Evolutionary conservation across 2,888 invertebrate genomes (phyloP).

Genomic region (Amiota mariae): DNA sequence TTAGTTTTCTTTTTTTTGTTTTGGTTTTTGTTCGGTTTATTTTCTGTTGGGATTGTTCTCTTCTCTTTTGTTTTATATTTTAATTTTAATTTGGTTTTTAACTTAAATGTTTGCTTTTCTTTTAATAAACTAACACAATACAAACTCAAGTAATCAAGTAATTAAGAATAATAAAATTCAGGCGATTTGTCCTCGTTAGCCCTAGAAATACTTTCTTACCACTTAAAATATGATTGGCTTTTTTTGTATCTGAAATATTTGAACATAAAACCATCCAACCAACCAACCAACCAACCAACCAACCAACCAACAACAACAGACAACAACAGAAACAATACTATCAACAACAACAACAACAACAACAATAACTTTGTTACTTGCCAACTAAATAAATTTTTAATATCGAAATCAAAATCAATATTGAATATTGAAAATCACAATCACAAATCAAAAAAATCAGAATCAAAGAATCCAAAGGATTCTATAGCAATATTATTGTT

Average conservation of each 20-base stretch:
- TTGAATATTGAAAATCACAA: too few relatives aligned
- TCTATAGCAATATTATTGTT: too few relatives aligned
- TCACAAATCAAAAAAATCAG: background rate
- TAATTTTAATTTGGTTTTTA: background rate
- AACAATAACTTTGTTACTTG: conserved; percentile 21
- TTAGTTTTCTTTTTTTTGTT: conserved; percentile 9
- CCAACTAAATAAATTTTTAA: too few relatives aligned
- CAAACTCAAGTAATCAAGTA: conserved; percentile 14
- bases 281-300: too few relatives aligned
- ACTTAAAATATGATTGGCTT: conserved; percentile 8
- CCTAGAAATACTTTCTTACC: background rate
- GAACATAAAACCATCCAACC: too few relatives aligned
- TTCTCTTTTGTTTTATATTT: background rate
- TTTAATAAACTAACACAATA: conserved; percentile 23
- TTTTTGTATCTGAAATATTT: background rate
- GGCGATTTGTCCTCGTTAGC: too few relatives aligned
- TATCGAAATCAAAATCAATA: too few relatives aligned
- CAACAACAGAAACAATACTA: background rate
- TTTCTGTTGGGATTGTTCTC: background rate
- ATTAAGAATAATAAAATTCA: background rate
- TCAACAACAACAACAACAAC: conserved; percentile 6
- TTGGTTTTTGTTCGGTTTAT: conserved; percentile 1
- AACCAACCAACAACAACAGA: background rate
- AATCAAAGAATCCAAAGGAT: background rate
- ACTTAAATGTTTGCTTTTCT: background rate